A percentile compares a stretch with the other conserved stretches of the same genome.
phyloP scores from a whole-genome alignment of 2,888 invertebrate genomes.

The Pseudococcus jackbeardsleyi region DNA sequence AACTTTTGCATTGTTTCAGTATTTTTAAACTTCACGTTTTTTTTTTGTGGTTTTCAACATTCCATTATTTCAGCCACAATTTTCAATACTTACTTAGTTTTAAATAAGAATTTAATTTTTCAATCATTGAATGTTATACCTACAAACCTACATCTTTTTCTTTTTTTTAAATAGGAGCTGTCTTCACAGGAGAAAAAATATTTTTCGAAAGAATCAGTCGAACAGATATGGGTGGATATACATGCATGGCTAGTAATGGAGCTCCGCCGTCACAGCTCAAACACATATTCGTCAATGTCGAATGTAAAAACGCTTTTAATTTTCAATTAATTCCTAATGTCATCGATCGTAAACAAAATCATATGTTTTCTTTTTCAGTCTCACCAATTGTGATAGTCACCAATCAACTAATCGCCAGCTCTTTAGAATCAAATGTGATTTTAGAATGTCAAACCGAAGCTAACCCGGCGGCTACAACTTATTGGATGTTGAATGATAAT shows the following conservation, averaged over 20 bases:
- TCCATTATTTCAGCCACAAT: no score
- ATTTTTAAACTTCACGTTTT: no score
- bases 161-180: constrained; percentile 42
- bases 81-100: not conserved
- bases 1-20: no score
- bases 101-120: not conserved
- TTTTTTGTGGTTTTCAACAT: no score
- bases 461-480: constrained; percentile 91
- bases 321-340: not conserved
- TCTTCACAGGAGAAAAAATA: constrained; percentile 53
- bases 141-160: no score
- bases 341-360: no score
- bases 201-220: constrained; percentile 59
- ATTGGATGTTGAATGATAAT: constrained; percentile 89
- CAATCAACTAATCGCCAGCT: constrained; percentile 89
- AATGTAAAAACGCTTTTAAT: constrained; percentile 48
- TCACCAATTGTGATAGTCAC: constrained; percentile 94
- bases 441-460: constrained; percentile 92
- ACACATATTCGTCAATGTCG: constrained; percentile 48
- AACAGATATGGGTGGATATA: constrained; percentile 55
- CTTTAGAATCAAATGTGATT: constrained; percentile 85
- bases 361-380: constrained; percentile 74
- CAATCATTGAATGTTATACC: not conserved
- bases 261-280: constrained; percentile 57
- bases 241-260: constrained; percentile 57